Conservation (phyloP, 2,797 vertebrate genomes). For the Loriculus beryllinus region DNA sequence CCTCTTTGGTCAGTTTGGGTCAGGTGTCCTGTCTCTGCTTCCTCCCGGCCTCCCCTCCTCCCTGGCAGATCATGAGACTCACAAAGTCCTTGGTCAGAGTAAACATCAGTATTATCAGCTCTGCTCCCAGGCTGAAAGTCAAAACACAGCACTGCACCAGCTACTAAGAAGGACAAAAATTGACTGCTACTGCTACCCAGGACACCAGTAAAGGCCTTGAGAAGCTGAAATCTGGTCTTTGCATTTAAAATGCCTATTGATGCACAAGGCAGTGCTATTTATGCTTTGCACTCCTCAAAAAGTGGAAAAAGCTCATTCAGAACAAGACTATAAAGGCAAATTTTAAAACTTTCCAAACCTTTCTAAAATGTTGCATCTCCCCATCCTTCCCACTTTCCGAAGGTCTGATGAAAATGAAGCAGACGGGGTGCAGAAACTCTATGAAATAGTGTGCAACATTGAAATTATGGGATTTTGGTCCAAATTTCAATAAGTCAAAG, state of each 20-base stretch:
- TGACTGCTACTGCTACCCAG: too few relatives aligned
- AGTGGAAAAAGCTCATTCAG: neutral
- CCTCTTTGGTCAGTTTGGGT: too few relatives aligned
- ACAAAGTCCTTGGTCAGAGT: too few relatives aligned
- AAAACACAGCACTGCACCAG: too few relatives aligned
- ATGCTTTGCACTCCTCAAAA: neutral
- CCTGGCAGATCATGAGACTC: too few relatives aligned
- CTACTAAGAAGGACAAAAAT: too few relatives aligned
- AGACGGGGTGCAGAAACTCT: neutral
- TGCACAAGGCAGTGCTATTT: neutral
- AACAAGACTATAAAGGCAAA: neutral
- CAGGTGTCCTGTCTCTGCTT: too few relatives aligned
- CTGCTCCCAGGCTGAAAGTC: too few relatives aligned
- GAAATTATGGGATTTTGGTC: neutral
- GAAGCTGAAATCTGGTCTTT: neutral
- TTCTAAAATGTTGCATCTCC: neutral
- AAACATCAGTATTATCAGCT: too few relatives aligned
- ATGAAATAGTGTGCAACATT: neutral
- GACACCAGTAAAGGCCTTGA: neutral
- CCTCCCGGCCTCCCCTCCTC: too few relatives aligned
- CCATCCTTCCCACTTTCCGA: neutral
- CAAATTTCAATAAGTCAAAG: neutral
- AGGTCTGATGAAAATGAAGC: neutral
- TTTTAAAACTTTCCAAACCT: neutral
- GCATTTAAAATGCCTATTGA: neutral